These are phyloP conservation scores for Torymus auratus DNA, from an alignment of 2,888 invertebrate species.

Conservation along the genomic window DNA sequence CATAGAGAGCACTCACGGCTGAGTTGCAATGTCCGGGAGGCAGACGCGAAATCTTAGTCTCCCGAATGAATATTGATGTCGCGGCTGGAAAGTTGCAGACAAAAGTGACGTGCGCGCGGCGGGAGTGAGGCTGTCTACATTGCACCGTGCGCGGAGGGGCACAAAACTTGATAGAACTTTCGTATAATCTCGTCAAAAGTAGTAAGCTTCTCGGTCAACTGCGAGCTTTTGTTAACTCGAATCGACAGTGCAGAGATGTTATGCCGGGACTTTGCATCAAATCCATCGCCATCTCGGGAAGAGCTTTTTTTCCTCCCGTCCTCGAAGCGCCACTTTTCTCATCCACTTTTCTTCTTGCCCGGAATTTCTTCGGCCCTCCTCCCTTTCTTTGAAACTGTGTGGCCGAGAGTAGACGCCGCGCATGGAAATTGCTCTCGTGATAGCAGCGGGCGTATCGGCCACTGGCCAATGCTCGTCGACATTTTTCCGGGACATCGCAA, in stretches of 20 bases:
- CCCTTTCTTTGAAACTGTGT: no score
- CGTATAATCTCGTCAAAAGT: constrained; percentile 47
- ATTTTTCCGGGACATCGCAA: no score
- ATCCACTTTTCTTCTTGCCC: constrained; percentile 21
- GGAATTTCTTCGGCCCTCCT: no score
- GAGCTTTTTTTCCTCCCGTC: background rate
- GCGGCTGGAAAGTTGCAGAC: constrained; percentile 26
- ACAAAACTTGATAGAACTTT: constrained; percentile 53
- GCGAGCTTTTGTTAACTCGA: constrained; percentile 52
- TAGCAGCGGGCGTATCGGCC: no score
- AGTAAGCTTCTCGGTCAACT: constrained; percentile 47
- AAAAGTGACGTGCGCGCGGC: constrained; percentile 18
- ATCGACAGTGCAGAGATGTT: constrained; percentile 44
- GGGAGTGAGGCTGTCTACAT: background rate
- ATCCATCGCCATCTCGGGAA: constrained; percentile 22
- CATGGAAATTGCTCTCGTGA: no score
- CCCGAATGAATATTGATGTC: constrained; percentile 51
- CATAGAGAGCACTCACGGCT: no score
- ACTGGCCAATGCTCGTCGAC: no score
- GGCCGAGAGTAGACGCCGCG: no score
- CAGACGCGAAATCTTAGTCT: constrained; percentile 42
- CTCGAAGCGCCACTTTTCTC: constrained; percentile 17
- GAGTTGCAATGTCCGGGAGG: background rate
- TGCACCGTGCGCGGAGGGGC: background rate
- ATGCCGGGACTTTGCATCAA: constrained; percentile 47